phyloP scores from a whole-genome alignment of 2,797 vertebrate genomes.

The Poeciliopsis turneri region DNA sequence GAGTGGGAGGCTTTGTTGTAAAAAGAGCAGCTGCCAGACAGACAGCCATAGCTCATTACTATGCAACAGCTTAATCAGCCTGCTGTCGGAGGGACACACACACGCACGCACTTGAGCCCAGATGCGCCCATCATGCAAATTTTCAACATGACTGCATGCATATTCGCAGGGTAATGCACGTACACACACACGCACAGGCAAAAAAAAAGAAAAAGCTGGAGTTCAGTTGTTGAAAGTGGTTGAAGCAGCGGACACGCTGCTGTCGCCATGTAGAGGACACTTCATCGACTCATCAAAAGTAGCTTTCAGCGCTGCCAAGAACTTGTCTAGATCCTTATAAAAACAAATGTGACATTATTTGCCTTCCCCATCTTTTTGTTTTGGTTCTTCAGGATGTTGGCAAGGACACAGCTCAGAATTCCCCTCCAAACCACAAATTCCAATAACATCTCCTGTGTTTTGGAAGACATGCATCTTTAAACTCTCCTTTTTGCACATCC shows the following conservation, averaged over 20 bases:
- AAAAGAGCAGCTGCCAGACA: constrained; percentile 83
- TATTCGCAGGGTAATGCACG: constrained; percentile 14
- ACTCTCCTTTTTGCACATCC: background rate
- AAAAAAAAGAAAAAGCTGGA: background rate
- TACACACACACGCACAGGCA: background rate
- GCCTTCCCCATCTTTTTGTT: constrained; percentile 41
- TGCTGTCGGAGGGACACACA: constrained; percentile 69
- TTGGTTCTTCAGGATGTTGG: constrained; percentile 36
- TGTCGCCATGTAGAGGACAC: constrained; percentile 45
- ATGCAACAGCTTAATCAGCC: constrained; percentile 85
- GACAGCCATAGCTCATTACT: constrained; percentile 83
- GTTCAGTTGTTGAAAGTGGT: constrained; percentile 22
- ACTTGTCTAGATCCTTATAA: constrained; percentile 45
- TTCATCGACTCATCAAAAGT: constrained; percentile 52
- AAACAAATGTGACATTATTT: constrained; percentile 51
- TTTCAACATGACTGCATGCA: constrained; percentile 60
- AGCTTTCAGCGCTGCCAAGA: constrained; percentile 62
- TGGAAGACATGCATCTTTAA: background rate
- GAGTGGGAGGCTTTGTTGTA: constrained; percentile 71
- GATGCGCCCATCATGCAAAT: constrained; percentile 72
- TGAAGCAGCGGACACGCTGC: constrained; percentile 32
- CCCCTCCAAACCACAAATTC: constrained; percentile 16
- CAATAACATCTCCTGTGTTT: background rate
- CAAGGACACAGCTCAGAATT: constrained; percentile 40
- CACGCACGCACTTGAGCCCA: constrained; percentile 43